Conservation (phyloP, 1,140 invertebrate species). For the Bombus waltoni region DNA sequence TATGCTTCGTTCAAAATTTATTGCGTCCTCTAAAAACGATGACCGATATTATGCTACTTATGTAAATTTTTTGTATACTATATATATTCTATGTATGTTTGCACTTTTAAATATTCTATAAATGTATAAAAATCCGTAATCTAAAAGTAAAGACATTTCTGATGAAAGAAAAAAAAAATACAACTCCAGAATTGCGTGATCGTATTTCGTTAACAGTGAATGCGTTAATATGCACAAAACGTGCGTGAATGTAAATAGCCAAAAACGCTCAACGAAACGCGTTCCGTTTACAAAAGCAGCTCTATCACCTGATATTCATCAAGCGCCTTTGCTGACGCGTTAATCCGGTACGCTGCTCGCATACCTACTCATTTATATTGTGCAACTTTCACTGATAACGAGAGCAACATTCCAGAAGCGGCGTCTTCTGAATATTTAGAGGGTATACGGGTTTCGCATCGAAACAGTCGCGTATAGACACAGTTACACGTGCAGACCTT, state of each 20-base stretch:
- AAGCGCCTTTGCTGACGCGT: neutral
- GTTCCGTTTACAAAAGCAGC: neutral
- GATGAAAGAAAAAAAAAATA: no score
- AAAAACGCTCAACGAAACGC: no score
- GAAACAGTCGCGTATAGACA: neutral
- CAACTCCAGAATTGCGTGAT: no score
- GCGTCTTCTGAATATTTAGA: slow-evolving; percentile 60
- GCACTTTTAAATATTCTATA: no score
- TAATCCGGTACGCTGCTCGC: neutral
- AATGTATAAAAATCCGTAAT: no score
- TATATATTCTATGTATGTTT: no score
- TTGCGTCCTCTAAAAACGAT: no score
- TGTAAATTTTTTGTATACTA: no score
- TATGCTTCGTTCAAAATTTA: no score
- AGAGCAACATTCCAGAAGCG: slow-evolving; percentile 53
- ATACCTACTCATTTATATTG: slow-evolving; percentile 42
- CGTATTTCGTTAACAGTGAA: neutral
- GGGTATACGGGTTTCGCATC: neutral
- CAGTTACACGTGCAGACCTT: slow-evolving; percentile 6
- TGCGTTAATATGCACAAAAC: no score
- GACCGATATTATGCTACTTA: no score
- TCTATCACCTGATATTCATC: neutral
- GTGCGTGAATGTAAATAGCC: neutral
- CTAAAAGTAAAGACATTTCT: no score
- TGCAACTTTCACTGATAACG: slow-evolving; percentile 70